Evolutionary conservation across 1,140 invertebrate genomes (phyloP).

Genomic region (Neotoxoptera formosana): DNA sequence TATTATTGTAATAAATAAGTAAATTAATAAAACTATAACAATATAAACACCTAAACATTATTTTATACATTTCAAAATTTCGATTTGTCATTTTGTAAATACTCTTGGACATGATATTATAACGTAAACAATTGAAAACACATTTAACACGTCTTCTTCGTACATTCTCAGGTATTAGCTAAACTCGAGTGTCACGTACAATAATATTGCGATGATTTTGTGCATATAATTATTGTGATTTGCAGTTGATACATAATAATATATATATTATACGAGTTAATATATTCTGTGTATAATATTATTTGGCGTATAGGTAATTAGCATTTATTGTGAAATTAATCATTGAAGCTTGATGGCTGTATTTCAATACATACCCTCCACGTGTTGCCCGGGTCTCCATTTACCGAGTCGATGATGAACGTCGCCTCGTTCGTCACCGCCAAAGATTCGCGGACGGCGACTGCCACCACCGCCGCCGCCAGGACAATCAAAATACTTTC

Average conservation of each 20-base stretch:
- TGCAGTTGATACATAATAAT: neutral
- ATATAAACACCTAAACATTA: neutral
- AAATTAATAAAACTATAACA: neutral
- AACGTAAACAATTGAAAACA: neutral
- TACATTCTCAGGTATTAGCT: neutral
- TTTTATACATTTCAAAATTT: neutral
- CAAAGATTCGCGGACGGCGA: neutral
- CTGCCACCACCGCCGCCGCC: neutral
- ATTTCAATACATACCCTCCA: slow-evolving; percentile 51
- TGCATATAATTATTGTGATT: neutral
- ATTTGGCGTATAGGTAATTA: neutral
- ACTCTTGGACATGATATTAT: neutral
- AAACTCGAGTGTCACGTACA: neutral
- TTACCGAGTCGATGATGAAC: slow-evolving; percentile 20
- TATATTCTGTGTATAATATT: neutral
- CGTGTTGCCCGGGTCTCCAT: neutral
- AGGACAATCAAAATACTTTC: neutral
- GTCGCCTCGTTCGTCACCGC: neutral
- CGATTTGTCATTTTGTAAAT: neutral
- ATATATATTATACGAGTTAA: neutral
- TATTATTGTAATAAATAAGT: neutral
- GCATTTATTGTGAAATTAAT: neutral
- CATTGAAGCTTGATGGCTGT: neutral
- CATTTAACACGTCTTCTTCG: neutral
- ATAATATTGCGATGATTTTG: neutral